Evolutionary conservation across 1,140 invertebrate species (phyloP), one percentile per base, ranked within the genome.

Genomic region (Hypsibius dujardini): DNA sequence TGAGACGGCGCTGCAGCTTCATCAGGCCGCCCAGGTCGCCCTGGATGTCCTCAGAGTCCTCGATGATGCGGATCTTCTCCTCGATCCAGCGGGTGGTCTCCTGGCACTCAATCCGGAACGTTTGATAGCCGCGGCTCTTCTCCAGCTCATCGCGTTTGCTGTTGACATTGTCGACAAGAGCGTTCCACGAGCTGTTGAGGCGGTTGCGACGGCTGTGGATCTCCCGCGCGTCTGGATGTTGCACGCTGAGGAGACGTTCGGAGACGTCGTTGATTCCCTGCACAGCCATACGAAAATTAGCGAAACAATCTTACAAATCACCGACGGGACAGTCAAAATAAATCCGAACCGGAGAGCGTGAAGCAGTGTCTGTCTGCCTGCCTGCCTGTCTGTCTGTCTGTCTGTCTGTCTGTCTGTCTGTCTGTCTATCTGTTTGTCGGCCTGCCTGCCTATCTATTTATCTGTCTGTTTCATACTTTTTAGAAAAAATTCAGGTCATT

Each of bases 71-170:
- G 75, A 95, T 95, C 84, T 99, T 99, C 78, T 99, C 96, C 82
- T 97, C 92, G 78, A 99, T 99, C 96, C 96, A 99, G 0, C 92
- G 88, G 46, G 95, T 90, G 0, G 95, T 98, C 82, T 99, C 95
- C 75, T 94, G 87, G 78, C 94, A 97, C 80, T 99, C 96, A 81
- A 98, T 98, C 77, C 98, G 92, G 90, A 97, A 99, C 47, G 94
- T 98, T 82, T 98, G 95, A 15, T 98, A 88, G 42, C 93, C 92
- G 82, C 98, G 94, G 12, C 94, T 92, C 0, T 91, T 89, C 76
- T 94, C 92, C 47, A 99, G 84, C 74, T 93, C 90, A 72, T 94
- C 92, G 75, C 91, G 86, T 82, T 97, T 97, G 28, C 85, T 85
- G 79, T 97, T 93, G 7, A 95, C 92, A 81, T 86, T 83, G 86